Percentiles rank a stretch among this genome's conserved stretches.
phyloP scores from a whole-genome alignment of 2,888 invertebrate genomes.

The Standfussiana lucernea region DNA sequence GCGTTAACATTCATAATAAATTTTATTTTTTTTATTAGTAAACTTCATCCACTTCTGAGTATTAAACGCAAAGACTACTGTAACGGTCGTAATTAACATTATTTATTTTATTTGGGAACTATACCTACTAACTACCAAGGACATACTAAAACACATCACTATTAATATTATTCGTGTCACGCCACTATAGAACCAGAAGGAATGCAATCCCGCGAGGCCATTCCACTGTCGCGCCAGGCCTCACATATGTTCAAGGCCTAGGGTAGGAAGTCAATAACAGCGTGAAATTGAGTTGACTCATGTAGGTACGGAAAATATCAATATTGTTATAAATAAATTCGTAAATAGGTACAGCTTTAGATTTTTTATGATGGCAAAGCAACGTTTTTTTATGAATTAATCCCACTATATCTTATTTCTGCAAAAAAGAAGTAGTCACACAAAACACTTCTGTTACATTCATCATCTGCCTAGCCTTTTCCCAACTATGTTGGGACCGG shows the following conservation, averaged over 20 bases:
- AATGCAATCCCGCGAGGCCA: conserved; percentile 53
- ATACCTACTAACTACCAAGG: no score
- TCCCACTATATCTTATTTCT: background rate
- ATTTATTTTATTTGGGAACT: no score
- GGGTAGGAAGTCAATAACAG: background rate
- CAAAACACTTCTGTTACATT: background rate
- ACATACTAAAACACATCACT: no score
- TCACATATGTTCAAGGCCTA: conserved; percentile 34
- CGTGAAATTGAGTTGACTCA: background rate
- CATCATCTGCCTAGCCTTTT: no score
- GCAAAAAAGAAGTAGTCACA: background rate
- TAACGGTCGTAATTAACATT: no score
- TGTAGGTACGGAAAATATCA: background rate
- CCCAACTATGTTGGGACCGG: no score
- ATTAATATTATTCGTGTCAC: conserved; percentile 41
- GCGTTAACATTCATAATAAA: no score
- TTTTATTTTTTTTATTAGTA: no score
- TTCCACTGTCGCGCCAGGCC: conserved; percentile 29
- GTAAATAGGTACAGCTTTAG: background rate
- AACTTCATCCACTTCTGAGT: no score
- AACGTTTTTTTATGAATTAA: background rate
- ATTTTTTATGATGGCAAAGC: background rate
- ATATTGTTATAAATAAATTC: background rate
- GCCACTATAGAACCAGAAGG: conserved; percentile 7
- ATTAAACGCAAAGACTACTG: no score